These are phyloP conservation scores for Aspidiotus destructor DNA, from an alignment of 2,888 invertebrate species.

Conservation along the genomic window DNA sequence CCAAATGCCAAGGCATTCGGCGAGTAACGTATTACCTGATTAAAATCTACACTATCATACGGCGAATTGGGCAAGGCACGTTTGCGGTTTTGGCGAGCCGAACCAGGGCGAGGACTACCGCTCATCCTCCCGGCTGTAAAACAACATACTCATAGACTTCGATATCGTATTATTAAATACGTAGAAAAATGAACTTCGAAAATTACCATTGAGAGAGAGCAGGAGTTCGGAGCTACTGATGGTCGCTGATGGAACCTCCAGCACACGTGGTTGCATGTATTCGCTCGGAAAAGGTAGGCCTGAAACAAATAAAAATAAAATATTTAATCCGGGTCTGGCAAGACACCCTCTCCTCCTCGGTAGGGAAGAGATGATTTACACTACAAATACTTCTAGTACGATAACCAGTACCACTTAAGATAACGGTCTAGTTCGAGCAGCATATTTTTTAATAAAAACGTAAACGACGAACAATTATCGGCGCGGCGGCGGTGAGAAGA, in stretches of 20 bases:
- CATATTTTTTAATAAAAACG: no score
- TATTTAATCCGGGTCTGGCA: neutral
- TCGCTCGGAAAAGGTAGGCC: constrained; percentile 29
- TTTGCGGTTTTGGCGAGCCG: constrained; percentile 55
- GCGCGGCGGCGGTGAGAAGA: no score
- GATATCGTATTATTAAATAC: neutral
- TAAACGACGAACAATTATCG: no score
- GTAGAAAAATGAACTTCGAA: neutral
- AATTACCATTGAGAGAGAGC: constrained; percentile 28
- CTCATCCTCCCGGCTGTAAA: constrained; percentile 28
- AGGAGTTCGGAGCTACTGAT: constrained; percentile 21
- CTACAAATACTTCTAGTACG: no score
- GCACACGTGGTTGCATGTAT: constrained; percentile 23
- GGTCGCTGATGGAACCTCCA: constrained; percentile 21
- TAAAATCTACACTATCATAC: constrained; percentile 90
- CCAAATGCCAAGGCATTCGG: constrained; percentile 65
- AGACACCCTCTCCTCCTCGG: neutral
- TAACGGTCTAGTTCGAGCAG: no score
- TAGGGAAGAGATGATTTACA: no score
- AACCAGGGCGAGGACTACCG: constrained; percentile 20
- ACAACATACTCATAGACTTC: neutral
- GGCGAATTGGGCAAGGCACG: constrained; percentile 88
- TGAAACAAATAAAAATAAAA: constrained; percentile 9
- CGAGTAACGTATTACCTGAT: constrained; percentile 89
- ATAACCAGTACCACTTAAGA: no score